phyloP scores from a whole-genome alignment of 2,113 vertebrate species.

The Corapipo altera region DNA sequence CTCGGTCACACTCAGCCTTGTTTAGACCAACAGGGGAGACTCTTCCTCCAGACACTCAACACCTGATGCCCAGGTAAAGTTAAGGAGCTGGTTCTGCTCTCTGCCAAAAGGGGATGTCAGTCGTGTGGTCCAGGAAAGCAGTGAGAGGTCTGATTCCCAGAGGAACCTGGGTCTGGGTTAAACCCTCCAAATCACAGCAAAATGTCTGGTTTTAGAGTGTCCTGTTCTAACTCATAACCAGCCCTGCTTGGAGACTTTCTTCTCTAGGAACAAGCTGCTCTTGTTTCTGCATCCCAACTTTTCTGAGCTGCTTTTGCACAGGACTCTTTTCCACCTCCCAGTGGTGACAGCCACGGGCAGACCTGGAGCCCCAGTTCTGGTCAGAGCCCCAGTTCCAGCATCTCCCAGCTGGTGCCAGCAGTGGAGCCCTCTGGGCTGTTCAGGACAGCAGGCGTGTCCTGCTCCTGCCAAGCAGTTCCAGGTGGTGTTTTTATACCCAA shows the following conservation, averaged over 20 bases:
- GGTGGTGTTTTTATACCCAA: background rate
- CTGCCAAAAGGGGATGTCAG: background rate
- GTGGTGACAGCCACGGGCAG: background rate
- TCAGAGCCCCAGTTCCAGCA: background rate
- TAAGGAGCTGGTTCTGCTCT: background rate
- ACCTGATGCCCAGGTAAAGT: background rate
- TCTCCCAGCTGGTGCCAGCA: background rate
- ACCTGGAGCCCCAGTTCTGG: background rate
- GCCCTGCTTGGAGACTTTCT: background rate
- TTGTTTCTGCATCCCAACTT: background rate
- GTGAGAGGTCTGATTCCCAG: background rate
- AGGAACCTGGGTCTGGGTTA: background rate
- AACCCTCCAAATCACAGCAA: background rate
- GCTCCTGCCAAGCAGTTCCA: background rate
- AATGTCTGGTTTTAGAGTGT: background rate
- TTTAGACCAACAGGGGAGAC: background rate
- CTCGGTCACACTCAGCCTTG: background rate
- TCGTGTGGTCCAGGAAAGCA: background rate
- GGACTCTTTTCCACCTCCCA: background rate
- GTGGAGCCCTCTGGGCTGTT: background rate
- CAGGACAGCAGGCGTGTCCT: background rate
- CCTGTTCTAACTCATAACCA: background rate
- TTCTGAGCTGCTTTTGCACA: background rate
- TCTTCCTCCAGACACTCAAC: background rate
- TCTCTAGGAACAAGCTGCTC: background rate